Percentiles rank a stretch among this genome's conserved stretches.
These are phyloP conservation scores for Pygoscelis adeliae DNA, from an alignment of 2,113 vertebrate species.

Conservation along the genomic window DNA sequence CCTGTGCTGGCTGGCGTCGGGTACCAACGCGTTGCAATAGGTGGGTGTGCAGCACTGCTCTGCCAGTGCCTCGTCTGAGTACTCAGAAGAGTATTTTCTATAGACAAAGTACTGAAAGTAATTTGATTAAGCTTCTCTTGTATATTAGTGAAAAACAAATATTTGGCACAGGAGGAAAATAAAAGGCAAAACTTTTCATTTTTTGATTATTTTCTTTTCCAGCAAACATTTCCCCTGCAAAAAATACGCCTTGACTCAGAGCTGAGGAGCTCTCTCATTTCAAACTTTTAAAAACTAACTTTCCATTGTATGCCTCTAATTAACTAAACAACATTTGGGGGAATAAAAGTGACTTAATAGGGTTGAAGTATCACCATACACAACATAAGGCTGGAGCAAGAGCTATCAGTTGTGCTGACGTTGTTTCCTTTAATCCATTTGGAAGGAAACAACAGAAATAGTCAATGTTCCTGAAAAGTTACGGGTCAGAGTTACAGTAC, in stretches of 20 bases:
- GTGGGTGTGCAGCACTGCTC: background rate
- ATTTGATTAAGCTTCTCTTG: background rate
- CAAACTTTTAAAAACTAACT: background rate
- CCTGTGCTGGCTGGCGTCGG: background rate
- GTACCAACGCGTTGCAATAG: background rate
- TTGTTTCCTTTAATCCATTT: background rate
- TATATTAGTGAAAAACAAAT: background rate
- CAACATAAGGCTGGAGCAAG: background rate
- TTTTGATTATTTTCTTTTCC: background rate
- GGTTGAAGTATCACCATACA: background rate
- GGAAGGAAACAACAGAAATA: constrained; percentile 7
- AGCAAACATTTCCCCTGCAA: background rate
- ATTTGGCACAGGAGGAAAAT: background rate
- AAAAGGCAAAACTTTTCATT: background rate
- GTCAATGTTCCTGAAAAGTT: background rate
- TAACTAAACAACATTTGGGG: background rate
- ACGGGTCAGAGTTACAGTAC: background rate
- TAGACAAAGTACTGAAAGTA: background rate
- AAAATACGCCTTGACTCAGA: background rate
- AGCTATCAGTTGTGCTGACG: background rate
- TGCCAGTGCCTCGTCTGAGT: background rate
- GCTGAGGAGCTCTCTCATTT: background rate
- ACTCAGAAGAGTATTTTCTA: background rate
- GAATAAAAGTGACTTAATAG: background rate
- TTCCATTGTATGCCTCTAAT: background rate